A percentile compares a stretch with the other conserved stretches of the same genome.
These are phyloP conservation scores for Galleria mellonella DNA, from an alignment of 1,140 invertebrate species.

Conservation along the genomic window DNA sequence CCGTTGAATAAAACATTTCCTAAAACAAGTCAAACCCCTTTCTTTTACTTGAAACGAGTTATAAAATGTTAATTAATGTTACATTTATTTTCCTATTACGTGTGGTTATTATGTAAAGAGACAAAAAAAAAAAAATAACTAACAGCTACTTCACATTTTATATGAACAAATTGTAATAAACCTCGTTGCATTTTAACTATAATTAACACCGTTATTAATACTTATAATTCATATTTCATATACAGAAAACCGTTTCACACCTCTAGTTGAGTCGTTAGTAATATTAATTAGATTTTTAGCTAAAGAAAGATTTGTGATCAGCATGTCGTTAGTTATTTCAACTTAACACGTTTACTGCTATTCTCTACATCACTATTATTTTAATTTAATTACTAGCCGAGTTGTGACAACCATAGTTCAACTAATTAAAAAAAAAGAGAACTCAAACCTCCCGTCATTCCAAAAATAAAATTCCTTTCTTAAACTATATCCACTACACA, in stretches of 20 bases:
- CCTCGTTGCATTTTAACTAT: constrained; percentile 8
- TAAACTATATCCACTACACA: constrained; percentile 19
- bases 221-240: constrained; percentile 14
- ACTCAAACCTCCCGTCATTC: constrained; percentile 8
- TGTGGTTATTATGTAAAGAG: constrained; percentile 2
- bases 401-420: constrained; percentile 8
- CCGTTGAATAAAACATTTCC: neutral
- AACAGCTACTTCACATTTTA: too few relatives aligned
- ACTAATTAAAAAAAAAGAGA: constrained; percentile 1
- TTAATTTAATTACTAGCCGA: constrained; percentile 7
- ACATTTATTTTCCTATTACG: neutral
- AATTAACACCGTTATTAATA: constrained; percentile 10
- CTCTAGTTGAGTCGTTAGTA: constrained; percentile 17
- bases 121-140: constrained; percentile 1
- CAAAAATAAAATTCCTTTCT: constrained; percentile 11
- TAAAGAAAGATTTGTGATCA: constrained; percentile 3
- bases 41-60: neutral
- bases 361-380: constrained; percentile 7
- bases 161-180: neutral
- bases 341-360: neutral
- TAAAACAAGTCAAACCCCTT: constrained; percentile 4
- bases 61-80: neutral
- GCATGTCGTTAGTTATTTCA: constrained; percentile 1
- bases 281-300: constrained; percentile 10
- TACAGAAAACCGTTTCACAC: constrained; percentile 13